These are phyloP conservation scores for Mylabris sibirica DNA, from an alignment of 2,888 invertebrate species.

Conservation along the genomic window DNA sequence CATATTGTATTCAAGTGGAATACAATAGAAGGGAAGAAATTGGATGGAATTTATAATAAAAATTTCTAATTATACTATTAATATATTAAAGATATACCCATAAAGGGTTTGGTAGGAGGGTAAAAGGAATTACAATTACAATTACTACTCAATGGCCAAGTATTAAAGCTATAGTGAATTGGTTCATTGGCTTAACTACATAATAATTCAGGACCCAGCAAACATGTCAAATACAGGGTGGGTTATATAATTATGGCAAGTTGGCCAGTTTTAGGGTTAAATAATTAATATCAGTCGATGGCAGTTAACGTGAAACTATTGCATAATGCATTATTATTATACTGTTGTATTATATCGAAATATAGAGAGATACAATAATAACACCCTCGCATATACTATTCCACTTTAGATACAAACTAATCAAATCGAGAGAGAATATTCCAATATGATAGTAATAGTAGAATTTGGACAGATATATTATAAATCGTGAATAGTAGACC, in stretches of 20 bases:
- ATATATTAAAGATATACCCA: neutral
- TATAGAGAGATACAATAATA: too few relatives aligned
- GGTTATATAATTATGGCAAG: slow-evolving; percentile 38
- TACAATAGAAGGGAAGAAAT: neutral
- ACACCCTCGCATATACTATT: too few relatives aligned
- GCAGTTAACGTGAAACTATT: slow-evolving; percentile 42
- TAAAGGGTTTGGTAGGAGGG: too few relatives aligned
- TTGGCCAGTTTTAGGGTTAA: slow-evolving; percentile 39
- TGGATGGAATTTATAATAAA: neutral
- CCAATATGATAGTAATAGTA: neutral
- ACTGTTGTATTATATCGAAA: slow-evolving; percentile 23
- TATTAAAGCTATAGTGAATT: slow-evolving; percentile 39
- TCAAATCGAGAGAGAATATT: slow-evolving; percentile 10
- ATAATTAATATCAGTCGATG: slow-evolving; percentile 47
- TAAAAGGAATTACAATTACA: neutral
- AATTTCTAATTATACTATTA: slow-evolving; percentile 6
- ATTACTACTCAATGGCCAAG: slow-evolving; percentile 21
- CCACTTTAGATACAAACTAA: slow-evolving; percentile 4
- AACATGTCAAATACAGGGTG: slow-evolving; percentile 43
- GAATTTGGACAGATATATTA: neutral
- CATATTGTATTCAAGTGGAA: neutral
- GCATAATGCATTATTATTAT: slow-evolving; percentile 42
- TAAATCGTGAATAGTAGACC: neutral
- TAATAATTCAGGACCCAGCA: slow-evolving; percentile 43
- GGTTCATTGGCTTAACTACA: slow-evolving; percentile 44